A percentile compares a stretch with the other conserved stretches of the same genome.
Evolutionary conservation across 2,797 vertebrate genomes (phyloP).

Genomic region (Cottoperca gobio): DNA sequence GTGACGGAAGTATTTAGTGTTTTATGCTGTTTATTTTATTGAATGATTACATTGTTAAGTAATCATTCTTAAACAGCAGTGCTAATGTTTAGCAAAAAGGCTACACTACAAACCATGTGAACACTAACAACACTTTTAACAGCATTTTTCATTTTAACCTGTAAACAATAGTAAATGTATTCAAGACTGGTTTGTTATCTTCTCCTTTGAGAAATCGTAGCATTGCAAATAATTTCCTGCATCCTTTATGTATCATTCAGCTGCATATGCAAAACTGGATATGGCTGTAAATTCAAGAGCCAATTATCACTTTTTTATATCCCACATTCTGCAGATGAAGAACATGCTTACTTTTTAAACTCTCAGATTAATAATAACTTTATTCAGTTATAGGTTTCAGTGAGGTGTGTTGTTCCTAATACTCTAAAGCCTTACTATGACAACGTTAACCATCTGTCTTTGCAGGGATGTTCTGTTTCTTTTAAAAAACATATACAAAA

Average conservation of each 20-base stretch:
- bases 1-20: conserved; percentile 17
- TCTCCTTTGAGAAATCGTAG: neutral
- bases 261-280: neutral
- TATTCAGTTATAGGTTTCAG: neutral
- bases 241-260: conserved; percentile 8
- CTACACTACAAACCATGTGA: neutral
- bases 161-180: neutral
- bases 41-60: neutral
- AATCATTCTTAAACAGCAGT: neutral
- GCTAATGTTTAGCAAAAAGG: neutral
- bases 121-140: neutral
- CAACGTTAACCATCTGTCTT: neutral
- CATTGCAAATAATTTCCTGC: neutral
- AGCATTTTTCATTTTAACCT: neutral
- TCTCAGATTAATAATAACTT: neutral
- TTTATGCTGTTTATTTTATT: conserved; percentile 5
- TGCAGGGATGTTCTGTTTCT: neutral
- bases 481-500: no score
- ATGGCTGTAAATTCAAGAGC: neutral
- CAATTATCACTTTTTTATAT: neutral
- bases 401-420: neutral
- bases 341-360: neutral
- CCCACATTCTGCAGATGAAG: neutral
- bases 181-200: neutral
- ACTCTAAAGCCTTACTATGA: neutral